Conservation (phyloP, 2,888 invertebrate genomes). For the Laspeyria flexula region DNA sequence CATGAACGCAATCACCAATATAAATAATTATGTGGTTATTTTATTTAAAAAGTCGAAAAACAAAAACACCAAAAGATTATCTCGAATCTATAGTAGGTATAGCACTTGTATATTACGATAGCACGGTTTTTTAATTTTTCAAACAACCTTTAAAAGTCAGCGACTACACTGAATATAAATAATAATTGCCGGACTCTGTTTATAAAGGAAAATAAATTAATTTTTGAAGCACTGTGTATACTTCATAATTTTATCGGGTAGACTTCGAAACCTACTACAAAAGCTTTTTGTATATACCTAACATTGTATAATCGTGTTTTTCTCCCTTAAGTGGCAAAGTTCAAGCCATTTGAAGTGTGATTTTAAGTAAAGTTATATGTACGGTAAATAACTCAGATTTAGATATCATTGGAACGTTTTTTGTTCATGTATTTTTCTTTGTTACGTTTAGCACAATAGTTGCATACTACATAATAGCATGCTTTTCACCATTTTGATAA, state of each 20-base stretch:
- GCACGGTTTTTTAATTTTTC: not conserved
- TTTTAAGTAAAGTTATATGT: conserved; percentile 4
- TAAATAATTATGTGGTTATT: no score
- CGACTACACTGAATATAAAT: conserved; percentile 39
- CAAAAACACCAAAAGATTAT: no score
- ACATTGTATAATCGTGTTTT: conserved; percentile 8
- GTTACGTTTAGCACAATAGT: no score
- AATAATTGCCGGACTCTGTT: conserved; percentile 43
- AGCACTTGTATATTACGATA: not conserved
- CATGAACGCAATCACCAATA: no score
- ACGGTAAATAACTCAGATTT: not conserved
- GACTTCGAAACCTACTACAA: conserved; percentile 26
- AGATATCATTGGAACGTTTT: not conserved
- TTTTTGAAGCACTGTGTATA: conserved; percentile 43
- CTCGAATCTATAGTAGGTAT: no score
- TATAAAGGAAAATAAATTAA: conserved; percentile 48
- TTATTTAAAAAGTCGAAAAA: no score
- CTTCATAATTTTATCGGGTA: conserved; percentile 45
- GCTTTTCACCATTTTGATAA: no score
- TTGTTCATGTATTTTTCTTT: not conserved
- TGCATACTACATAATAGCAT: no score
- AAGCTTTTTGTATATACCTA: conserved; percentile 6
- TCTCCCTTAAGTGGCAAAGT: conserved; percentile 7
- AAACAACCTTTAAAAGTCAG: conserved; percentile 7
- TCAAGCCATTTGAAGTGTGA: conserved; percentile 5